Evolutionary conservation across 2,113 vertebrate genomes (phyloP).

Genomic region (Megaptera novaeangliae): DNA sequence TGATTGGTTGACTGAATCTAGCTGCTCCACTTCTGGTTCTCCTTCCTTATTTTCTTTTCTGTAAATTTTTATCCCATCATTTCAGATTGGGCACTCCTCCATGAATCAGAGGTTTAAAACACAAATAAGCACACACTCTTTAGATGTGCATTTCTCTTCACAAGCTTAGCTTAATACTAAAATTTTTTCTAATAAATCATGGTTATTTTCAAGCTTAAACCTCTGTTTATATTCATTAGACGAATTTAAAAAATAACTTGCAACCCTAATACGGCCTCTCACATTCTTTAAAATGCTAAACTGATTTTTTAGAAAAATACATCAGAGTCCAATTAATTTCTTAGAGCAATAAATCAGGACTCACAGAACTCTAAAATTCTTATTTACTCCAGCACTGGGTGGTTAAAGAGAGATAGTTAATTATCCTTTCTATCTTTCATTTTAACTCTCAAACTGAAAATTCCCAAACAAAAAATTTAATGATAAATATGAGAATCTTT

Average conservation of each 20-base stretch:
- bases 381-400: not conserved
- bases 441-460: slow-evolving; percentile 34
- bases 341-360: slow-evolving; percentile 5
- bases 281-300: slow-evolving; percentile 3
- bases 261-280: not conserved
- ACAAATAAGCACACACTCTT: not conserved
- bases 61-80: not conserved
- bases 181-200: not conserved
- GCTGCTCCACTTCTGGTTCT: not conserved
- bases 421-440: not conserved
- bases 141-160: slow-evolving; percentile 15
- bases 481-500: not conserved
- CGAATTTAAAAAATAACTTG: not conserved
- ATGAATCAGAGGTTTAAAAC: not conserved
- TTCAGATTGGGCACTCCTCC: not conserved
- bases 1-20: not conserved
- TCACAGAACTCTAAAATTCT: slow-evolving; percentile 15
- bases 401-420: not conserved
- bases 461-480: not conserved
- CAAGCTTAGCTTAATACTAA: slow-evolving; percentile 23
- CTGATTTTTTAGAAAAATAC: not conserved
- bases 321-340: not conserved
- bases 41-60: not conserved
- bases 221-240: slow-evolving; percentile 18
- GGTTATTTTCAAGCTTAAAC: not conserved